Evolutionary conservation across 2,113 vertebrate species (phyloP).

Genomic region (Todiramphus saurophagus): DNA sequence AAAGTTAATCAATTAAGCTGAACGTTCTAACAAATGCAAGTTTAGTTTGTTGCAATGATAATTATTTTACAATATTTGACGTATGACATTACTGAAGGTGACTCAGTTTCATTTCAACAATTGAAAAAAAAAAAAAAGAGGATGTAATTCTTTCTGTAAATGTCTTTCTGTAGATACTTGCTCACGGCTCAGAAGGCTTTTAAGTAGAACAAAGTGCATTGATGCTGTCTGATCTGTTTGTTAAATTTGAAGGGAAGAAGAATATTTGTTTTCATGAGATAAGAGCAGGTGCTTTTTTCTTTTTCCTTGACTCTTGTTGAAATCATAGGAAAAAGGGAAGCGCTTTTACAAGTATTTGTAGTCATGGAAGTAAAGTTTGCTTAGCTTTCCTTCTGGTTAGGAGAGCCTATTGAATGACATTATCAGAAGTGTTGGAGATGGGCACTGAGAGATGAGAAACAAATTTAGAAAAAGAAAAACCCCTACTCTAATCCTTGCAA

Average conservation of each 20-base stretch:
- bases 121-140: not conserved
- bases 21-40: not conserved
- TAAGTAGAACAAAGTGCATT: rapidly evolving
- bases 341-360: not conserved
- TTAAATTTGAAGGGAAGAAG: not conserved
- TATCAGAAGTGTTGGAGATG: not conserved
- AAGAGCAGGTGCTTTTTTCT: not conserved
- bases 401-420: not conserved
- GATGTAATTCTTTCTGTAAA: not conserved
- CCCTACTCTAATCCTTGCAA: not conserved
- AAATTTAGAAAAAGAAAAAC: not conserved
- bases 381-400: not conserved
- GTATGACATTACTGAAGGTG: not conserved
- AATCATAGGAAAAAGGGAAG: not conserved
- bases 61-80: not conserved
- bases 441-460: not conserved
- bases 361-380: not conserved
- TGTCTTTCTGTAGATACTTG: not conserved
- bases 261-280: not conserved
- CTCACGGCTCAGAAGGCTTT: not conserved
- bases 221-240: not conserved
- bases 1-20: not conserved
- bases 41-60: not conserved
- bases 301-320: not conserved
- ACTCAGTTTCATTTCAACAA: not conserved